Conservation (phyloP, 2,888 invertebrate genomes). For the Eristalis arbustorum region DNA sequence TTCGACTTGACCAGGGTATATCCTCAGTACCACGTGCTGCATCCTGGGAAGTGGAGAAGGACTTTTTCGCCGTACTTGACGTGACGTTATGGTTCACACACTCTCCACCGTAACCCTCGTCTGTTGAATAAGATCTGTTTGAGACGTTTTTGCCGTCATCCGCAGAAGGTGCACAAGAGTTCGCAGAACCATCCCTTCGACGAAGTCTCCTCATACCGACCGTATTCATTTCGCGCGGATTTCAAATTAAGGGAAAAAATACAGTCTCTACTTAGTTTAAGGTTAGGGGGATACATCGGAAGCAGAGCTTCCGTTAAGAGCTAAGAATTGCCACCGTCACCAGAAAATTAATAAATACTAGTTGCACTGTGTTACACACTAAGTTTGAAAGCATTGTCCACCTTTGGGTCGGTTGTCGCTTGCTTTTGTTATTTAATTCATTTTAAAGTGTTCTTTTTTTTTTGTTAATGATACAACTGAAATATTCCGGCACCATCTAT, state of each 20-base stretch:
- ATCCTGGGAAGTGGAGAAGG: not conserved
- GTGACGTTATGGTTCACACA: not conserved
- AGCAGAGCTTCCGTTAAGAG: conserved; percentile 9
- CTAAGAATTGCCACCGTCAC: conserved; percentile 54
- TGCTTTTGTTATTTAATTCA: not conserved
- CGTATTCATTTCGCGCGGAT: conserved; percentile 9
- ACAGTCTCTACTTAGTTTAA: conserved; percentile 38
- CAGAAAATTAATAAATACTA: conserved; percentile 13
- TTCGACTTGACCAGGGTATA: not conserved
- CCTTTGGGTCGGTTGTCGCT: no score
- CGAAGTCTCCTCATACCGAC: not conserved
- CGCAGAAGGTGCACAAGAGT: no score
- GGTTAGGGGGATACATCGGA: conserved; percentile 7
- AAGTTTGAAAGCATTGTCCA: conserved; percentile 4
- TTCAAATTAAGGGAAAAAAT: not conserved
- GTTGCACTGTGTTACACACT: not conserved
- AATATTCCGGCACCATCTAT: conserved; percentile 44
- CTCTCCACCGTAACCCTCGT: not conserved
- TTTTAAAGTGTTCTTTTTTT: conserved; percentile 9
- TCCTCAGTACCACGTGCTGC: not conserved
- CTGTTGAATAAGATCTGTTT: not conserved
- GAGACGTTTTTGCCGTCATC: no score
- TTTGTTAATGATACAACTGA: conserved; percentile 42
- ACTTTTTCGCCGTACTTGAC: not conserved
- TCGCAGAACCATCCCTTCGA: not conserved